Evolutionary conservation across 2,888 invertebrate genomes (phyloP), one percentile per base, ranked within the genome.

Genomic region (Epirrhoe tristata): DNA sequence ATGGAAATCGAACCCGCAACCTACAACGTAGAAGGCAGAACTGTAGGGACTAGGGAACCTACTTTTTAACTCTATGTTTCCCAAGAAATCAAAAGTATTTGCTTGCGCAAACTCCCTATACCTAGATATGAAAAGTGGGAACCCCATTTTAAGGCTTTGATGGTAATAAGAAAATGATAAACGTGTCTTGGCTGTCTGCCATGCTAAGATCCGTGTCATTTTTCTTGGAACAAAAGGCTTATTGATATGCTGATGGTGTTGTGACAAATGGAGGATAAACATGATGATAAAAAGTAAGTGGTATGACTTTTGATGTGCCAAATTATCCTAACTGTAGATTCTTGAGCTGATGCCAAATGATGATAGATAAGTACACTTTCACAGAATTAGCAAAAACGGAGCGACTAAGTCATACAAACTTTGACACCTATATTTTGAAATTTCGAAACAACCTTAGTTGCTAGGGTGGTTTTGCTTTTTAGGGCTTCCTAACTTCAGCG

Each of bases 191-290:
- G 71, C 63, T 39, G 7, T 0, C 0, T 52, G 72, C 72, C 72
- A 69, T 8, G 10, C 14, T 51, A 8, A 67, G 50, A 67, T 69
- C 69, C 69, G 63, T 64, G 66, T 67, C 67, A 69, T 65, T 36
- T 53, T 69, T 56, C 66, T 51, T 16, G 55, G 61, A 68, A 70
- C 59, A 17, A 62, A 54, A 14, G 10, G 12, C 4, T 8, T 60
- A 52, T 67, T 60, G 17, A 52, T 65, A 69, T 71, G 58, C 64
- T 16, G 17, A 46, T 17, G 46, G 16, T 50, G 53, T 58, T 43
- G 58, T 32, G 12, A 36, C 14, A 54, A 58, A 39, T 53, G 50
- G 52, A 60, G 50, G 52, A 60, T 59, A 56, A 55, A 17, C 50
- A 34, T 36, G 50, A 64, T 16, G 36, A 16, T 62, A 59, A 51